These are phyloP conservation scores for Clusia tigrina DNA, from an alignment of 2,888 invertebrate species.

Conservation along the genomic window DNA sequence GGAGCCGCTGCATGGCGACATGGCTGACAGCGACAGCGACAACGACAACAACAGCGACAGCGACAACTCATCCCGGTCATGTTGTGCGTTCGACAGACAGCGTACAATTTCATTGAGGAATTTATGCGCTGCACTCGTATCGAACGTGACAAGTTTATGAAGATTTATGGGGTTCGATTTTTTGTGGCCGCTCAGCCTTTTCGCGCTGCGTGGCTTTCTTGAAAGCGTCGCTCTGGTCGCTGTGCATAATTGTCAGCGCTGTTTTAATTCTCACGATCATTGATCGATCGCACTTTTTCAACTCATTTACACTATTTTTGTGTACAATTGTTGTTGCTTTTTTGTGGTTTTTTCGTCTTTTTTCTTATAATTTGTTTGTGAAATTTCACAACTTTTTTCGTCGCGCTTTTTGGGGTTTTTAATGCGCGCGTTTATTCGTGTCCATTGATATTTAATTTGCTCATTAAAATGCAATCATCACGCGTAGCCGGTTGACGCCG, in stretches of 20 bases:
- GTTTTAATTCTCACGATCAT: too few relatives aligned
- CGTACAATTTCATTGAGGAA: conserved; percentile 15
- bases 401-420: background rate
- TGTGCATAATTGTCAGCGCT: too few relatives aligned
- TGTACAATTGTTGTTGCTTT: too few relatives aligned
- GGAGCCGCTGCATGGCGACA: conserved; percentile 15
- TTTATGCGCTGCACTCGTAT: conserved; percentile 52
- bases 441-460: conserved; percentile 58
- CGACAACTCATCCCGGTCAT: background rate
- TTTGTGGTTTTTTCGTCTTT: conserved; percentile 33
- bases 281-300: too few relatives aligned
- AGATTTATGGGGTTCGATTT: conserved; percentile 57
- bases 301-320: too few relatives aligned
- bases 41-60: background rate
- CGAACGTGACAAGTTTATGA: conserved; percentile 63
- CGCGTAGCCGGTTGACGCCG: conserved; percentile 25
- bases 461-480: conserved; percentile 62
- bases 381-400: conserved; percentile 18
- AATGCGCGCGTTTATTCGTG: background rate
- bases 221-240: too few relatives aligned
- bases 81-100: background rate
- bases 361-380: conserved; percentile 30
- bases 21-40: background rate
- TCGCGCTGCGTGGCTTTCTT: too few relatives aligned
- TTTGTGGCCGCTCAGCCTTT: too few relatives aligned